phyloP scores from a whole-genome alignment of 2,888 invertebrate species.

The Theodoxus fluviatilis region DNA sequence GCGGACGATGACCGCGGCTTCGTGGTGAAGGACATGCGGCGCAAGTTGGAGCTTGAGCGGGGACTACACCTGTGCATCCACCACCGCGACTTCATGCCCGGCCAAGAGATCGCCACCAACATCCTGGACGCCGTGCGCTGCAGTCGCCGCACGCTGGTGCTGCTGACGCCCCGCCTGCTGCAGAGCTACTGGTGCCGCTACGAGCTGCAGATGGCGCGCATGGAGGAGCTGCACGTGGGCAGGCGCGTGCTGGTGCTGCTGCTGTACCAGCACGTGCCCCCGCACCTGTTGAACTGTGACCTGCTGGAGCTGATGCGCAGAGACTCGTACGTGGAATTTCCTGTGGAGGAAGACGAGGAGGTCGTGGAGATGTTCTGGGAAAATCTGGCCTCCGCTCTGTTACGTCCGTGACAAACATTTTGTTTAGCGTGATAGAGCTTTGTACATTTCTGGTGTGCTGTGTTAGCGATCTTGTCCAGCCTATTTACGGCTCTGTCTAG shows the following conservation, averaged over 20 bases:
- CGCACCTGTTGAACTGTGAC: constrained; percentile 15
- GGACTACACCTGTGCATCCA: constrained; percentile 27
- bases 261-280: constrained; percentile 25
- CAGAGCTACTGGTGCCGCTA: constrained; percentile 27
- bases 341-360: neutral
- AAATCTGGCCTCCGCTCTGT: constrained; percentile 28
- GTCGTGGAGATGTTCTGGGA: constrained; percentile 28
- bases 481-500: no score
- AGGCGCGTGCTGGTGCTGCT: constrained; percentile 28
- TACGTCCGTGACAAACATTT: no score
- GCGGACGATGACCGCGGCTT: constrained; percentile 26
- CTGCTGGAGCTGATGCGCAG: constrained; percentile 28
- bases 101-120: constrained; percentile 26
- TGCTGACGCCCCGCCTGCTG: constrained; percentile 21
- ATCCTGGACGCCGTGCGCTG: constrained; percentile 26
- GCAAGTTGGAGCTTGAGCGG: neutral
- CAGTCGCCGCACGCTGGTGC: constrained; percentile 29
- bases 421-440: no score
- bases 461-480: no score
- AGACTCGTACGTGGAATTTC: constrained; percentile 28
- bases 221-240: constrained; percentile 27
- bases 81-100: constrained; percentile 24
- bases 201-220: constrained; percentile 32
- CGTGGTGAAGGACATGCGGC: constrained; percentile 11
- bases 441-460: no score